Conservation (phyloP, 2,113 vertebrate species). For the Martes martes region DNA sequence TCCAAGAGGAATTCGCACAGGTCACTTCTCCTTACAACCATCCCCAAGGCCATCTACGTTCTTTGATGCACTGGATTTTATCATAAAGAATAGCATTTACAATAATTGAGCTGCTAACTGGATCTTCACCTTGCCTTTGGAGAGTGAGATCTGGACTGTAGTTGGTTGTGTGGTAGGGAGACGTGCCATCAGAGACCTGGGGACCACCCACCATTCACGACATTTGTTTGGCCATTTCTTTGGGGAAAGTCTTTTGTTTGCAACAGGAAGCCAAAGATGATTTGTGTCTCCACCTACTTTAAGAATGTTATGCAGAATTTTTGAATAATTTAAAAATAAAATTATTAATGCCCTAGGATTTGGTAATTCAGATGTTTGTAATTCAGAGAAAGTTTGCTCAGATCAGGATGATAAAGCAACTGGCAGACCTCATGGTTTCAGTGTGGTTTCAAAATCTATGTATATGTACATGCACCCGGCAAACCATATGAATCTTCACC, state of each 20-base stretch:
- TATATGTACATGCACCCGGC: neutral
- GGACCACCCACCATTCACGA: neutral
- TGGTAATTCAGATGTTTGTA: neutral
- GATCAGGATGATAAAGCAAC: neutral
- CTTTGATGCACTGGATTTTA: neutral
- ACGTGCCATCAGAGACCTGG: neutral
- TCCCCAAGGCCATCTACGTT: slow-evolving; percentile 58
- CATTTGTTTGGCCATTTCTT: neutral
- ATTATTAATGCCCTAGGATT: neutral
- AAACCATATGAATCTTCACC: neutral
- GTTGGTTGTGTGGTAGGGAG: neutral
- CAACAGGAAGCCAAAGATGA: neutral
- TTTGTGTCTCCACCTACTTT: neutral
- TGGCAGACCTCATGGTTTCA: neutral
- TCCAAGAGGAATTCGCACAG: slow-evolving; percentile 48
- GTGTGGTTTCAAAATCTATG: neutral
- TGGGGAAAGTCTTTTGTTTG: neutral
- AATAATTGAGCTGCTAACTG: neutral
- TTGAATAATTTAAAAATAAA: slow-evolving; percentile 14
- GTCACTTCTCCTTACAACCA: slow-evolving; percentile 30
- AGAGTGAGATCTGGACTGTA: neutral
- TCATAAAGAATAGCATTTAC: neutral
- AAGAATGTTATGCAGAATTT: neutral
- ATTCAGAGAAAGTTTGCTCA: neutral
- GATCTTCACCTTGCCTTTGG: neutral